Percentiles rank a stretch among this genome's conserved stretches.
Evolutionary conservation across 2,797 vertebrate species (phyloP).

Genomic region (Lutjanus argentimaculatus): DNA sequence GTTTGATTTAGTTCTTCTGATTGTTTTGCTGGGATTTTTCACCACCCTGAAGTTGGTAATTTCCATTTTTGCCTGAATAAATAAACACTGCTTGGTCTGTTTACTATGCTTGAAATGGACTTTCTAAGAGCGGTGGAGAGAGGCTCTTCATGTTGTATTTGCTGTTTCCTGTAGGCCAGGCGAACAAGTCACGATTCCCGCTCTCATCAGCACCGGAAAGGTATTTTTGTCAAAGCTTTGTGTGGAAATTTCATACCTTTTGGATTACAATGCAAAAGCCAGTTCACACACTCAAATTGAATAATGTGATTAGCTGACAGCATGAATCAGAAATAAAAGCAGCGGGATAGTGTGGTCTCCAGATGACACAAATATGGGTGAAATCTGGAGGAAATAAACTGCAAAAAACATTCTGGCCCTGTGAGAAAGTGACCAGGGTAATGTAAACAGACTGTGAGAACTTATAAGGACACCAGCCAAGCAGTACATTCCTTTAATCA

Average conservation of each 20-base stretch:
- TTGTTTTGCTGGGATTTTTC: conserved; percentile 14
- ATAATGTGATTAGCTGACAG: not conserved
- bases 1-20: not conserved
- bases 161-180: not conserved
- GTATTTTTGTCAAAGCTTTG: conserved; percentile 13
- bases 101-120: not conserved
- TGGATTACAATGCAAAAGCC: not conserved
- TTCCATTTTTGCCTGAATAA: not conserved
- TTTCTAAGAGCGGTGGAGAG: not conserved
- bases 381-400: not conserved
- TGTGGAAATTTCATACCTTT: not conserved
- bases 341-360: not conserved
- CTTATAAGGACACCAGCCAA: not conserved
- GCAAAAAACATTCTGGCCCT: not conserved
- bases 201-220: not conserved
- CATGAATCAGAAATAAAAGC: not conserved
- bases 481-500: conserved; percentile 6
- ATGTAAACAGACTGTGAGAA: not conserved
- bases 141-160: not conserved
- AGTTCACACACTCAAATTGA: not conserved
- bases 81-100: not conserved
- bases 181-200: not conserved
- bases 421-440: not conserved
- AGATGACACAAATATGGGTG: not conserved
- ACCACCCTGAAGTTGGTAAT: not conserved